phyloP scores from a whole-genome alignment of 2,113 vertebrate genomes.

The Rhabdomys dilectus region DNA sequence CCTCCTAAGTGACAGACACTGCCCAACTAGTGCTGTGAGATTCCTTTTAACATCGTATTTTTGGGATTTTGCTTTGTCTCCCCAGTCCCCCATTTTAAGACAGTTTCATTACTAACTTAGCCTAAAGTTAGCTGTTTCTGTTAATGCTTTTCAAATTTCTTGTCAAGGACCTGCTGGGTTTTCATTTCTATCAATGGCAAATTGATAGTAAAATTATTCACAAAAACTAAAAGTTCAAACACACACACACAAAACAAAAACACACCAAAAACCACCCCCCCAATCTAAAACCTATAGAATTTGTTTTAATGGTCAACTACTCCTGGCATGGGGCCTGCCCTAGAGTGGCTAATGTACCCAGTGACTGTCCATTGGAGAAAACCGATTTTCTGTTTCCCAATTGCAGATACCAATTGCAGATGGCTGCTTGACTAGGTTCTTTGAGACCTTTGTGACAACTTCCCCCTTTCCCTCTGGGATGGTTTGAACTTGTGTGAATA shows the following conservation, averaged over 20 bases:
- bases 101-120: neutral
- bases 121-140: neutral
- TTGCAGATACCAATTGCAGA: too few relatives aligned
- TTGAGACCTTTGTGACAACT: neutral
- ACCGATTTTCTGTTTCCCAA: neutral
- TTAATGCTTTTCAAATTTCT: neutral
- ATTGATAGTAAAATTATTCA: neutral
- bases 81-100: neutral
- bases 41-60: neutral
- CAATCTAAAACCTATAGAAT: neutral
- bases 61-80: neutral
- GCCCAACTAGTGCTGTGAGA: neutral
- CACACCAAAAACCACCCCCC: neutral
- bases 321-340: neutral
- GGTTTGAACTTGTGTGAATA: constrained; percentile 1
- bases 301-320: neutral
- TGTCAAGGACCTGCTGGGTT: neutral
- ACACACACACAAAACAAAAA: neutral
- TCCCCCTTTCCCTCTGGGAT: neutral
- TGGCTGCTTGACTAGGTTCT: neutral
- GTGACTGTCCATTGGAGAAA: neutral
- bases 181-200: neutral
- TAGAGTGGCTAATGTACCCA: neutral
- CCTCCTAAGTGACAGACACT: neutral
- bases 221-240: neutral